These are phyloP conservation scores for Puffinus mauretanicus DNA, from an alignment of 2,113 vertebrate species.

Conservation along the genomic window DNA sequence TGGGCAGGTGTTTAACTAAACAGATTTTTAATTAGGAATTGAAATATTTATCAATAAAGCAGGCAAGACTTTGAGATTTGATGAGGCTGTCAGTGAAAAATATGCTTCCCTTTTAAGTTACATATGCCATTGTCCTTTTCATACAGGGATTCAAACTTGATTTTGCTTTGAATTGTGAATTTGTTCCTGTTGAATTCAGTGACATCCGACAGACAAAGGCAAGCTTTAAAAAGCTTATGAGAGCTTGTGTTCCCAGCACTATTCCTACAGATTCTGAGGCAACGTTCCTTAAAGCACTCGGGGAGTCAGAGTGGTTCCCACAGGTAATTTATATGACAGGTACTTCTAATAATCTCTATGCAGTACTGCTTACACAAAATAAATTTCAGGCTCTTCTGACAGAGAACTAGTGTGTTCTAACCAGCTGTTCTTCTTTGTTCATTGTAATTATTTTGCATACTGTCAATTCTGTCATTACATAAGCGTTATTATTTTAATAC, in stretches of 20 bases:
- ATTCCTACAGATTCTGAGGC: slow-evolving; percentile 84
- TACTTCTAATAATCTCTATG: background rate
- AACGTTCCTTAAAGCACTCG: slow-evolving; percentile 91
- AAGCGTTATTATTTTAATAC: background rate
- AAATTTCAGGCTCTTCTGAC: slow-evolving; percentile 2
- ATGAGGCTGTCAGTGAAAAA: background rate
- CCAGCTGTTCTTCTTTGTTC: background rate
- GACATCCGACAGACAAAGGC: slow-evolving; percentile 92
- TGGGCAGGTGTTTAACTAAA: background rate
- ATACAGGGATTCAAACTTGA: slow-evolving; percentile 90
- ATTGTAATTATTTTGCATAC: background rate
- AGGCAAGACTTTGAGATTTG: background rate
- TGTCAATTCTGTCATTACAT: background rate
- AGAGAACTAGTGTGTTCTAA: background rate
- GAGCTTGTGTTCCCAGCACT: slow-evolving; percentile 91
- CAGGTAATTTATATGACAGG: slow-evolving; percentile 80
- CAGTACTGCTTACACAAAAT: background rate
- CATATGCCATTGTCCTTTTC: slow-evolving; percentile 42
- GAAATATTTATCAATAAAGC: background rate
- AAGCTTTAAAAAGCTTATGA: slow-evolving; percentile 94
- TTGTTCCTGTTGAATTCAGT: slow-evolving; percentile 95
- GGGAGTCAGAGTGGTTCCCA: slow-evolving; percentile 94
- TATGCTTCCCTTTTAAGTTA: background rate
- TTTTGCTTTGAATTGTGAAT: slow-evolving; percentile 92
- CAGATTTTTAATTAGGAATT: background rate